Percentiles rank a stretch among this genome's conserved stretches.
phyloP scores from a whole-genome alignment of 2,888 invertebrate genomes.

The Caenorhabditis sp. region DNA sequence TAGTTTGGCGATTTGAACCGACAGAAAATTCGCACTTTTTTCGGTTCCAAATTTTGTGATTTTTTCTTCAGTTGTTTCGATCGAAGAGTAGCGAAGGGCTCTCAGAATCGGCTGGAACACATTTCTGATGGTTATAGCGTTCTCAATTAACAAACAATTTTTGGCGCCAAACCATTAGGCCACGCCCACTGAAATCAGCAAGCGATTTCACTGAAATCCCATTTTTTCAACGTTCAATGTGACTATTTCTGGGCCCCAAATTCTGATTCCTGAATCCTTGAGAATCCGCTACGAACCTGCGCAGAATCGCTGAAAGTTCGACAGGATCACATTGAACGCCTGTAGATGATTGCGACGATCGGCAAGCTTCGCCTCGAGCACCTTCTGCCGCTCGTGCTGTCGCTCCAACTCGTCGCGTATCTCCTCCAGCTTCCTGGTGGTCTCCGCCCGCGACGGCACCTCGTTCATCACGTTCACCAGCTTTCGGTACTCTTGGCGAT shows the following conservation, averaged over 20 bases:
- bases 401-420: conserved; percentile 75
- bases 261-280: not conserved
- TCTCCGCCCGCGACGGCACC: conserved; percentile 74
- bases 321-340: conserved; percentile 70
- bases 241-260: not conserved
- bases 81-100: no score
- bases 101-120: no score
- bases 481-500: conserved; percentile 79
- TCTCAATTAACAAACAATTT: no score
- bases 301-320: conserved; percentile 69
- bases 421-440: conserved; percentile 70
- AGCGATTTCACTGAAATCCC: not conserved
- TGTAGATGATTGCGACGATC: conserved; percentile 71
- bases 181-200: no score
- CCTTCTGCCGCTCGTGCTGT: conserved; percentile 75
- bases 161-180: no score
- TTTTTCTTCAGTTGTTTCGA: no score
- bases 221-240: not conserved
- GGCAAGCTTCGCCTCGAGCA: conserved; percentile 73
- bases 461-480: conserved; percentile 76
- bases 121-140: no score
- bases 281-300: conserved; percentile 60
- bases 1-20: no score
- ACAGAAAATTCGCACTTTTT: no score
- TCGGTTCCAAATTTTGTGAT: no score